Conservation (phyloP, 2,797 vertebrate genomes). For the Neomorphus geoffroyi region DNA sequence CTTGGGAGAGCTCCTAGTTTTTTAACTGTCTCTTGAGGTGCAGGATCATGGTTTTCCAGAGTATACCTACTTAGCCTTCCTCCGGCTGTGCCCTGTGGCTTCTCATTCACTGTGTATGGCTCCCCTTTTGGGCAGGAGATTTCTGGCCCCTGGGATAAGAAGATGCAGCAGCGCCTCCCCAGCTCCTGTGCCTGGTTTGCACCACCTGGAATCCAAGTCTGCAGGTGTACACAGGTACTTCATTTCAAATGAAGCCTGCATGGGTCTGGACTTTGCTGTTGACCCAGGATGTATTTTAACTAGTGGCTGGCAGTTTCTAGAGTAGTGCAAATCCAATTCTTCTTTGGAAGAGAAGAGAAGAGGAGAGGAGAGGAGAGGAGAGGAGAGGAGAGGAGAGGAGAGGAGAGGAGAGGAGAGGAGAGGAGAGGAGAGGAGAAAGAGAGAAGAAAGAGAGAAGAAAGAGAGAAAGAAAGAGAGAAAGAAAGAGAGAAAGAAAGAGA, state of each 20-base stretch:
- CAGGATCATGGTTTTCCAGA: background rate
- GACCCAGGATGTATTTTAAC: background rate
- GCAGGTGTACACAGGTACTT: fast-evolving
- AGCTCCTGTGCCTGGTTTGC: background rate
- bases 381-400: too few species aligned
- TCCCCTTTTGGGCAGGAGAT: background rate
- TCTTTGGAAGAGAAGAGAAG: background rate
- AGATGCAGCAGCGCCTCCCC: background rate
- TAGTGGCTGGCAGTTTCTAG: background rate
- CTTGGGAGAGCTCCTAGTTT: background rate
- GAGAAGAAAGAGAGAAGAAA: too few species aligned
- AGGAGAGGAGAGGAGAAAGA: too few species aligned
- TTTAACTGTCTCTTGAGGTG: background rate
- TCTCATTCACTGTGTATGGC: fast-evolving
- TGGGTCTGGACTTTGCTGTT: background rate
- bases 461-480: fast-evolving
- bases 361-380: too few species aligned
- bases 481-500: background rate
- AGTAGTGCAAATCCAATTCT: background rate
- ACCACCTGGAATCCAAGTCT: background rate
- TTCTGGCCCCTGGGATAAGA: background rate
- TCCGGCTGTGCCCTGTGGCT: background rate
- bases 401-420: too few species aligned
- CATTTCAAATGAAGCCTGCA: background rate
- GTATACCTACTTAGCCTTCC: background rate